Percentiles rank a stretch among this genome's conserved stretches.
phyloP scores from a whole-genome alignment of 1,140 invertebrate genomes.

The Procambarus clarkii region DNA sequence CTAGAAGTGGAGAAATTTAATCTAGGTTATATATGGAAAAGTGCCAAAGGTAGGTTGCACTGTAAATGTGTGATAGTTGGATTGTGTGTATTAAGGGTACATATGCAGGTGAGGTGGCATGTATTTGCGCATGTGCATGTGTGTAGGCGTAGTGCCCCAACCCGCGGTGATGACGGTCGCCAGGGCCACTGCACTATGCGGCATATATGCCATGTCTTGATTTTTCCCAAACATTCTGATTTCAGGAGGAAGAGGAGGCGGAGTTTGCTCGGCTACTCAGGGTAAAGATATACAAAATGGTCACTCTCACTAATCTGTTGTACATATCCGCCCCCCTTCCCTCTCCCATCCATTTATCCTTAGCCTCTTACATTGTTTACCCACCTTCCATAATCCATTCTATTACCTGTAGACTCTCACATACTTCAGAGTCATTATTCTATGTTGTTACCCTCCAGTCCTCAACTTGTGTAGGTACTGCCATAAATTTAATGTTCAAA shows the following conservation, averaged over 20 bases:
- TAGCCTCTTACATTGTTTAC: neutral
- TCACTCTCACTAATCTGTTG: slow-evolving; percentile 52
- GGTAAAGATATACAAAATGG: slow-evolving; percentile 52
- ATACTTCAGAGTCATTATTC: neutral
- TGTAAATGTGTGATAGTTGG: neutral
- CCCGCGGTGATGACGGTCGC: neutral
- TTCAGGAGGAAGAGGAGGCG: slow-evolving; percentile 69
- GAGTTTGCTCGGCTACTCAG: slow-evolving; percentile 67
- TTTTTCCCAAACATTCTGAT: slow-evolving; percentile 63
- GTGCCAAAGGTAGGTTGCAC: neutral
- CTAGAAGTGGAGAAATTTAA: neutral
- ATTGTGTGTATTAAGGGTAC: neutral
- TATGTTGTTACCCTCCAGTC: slow-evolving; percentile 4
- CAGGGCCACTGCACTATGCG: neutral
- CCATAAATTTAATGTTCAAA: no score
- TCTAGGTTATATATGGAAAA: neutral
- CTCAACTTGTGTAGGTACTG: neutral
- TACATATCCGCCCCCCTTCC: slow-evolving; percentile 32
- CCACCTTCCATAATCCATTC: no score
- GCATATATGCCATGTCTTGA: slow-evolving; percentile 2
- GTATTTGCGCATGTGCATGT: slow-evolving; percentile 21
- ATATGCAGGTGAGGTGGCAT: neutral
- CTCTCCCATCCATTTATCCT: neutral
- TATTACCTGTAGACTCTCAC: neutral
- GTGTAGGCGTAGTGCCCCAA: slow-evolving; percentile 1